Conservation (phyloP, 2,888 invertebrate species). For the Loripinus fragilis region DNA sequence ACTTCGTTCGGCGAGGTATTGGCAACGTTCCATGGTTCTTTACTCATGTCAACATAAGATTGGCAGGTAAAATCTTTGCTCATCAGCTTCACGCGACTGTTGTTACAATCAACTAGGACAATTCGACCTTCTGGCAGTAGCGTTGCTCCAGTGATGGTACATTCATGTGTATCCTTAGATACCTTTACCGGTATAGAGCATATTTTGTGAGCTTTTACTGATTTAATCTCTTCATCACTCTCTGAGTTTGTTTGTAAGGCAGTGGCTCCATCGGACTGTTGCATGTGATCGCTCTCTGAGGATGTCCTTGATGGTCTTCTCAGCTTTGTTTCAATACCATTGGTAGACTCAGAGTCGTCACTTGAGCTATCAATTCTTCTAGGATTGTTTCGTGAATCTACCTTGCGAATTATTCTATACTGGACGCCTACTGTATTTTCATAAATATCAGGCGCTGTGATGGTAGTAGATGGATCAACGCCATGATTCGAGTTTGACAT, state of each 20-base stretch:
- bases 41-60: constrained; percentile 48
- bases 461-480: background rate
- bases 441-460: background rate
- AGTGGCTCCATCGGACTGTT: background rate
- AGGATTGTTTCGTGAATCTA: background rate
- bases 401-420: constrained; percentile 6
- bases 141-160: constrained; percentile 54
- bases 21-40: constrained; percentile 57
- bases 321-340: background rate
- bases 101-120: constrained; percentile 55
- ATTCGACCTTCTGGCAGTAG: constrained; percentile 42
- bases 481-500: background rate
- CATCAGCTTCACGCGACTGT: constrained; percentile 51
- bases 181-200: constrained; percentile 1
- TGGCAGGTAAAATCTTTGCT: constrained; percentile 40
- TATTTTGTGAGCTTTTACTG: constrained; percentile 6
- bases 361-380: constrained; percentile 3
- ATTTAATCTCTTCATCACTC: constrained; percentile 1
- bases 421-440: background rate
- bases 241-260: background rate
- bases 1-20: constrained; percentile 41
- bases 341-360: constrained; percentile 1
- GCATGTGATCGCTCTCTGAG: background rate
- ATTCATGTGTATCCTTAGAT: constrained; percentile 40
- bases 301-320: constrained; percentile 1